phyloP scores from a whole-genome alignment of 1,140 invertebrate species.

The Drosophila orena region DNA sequence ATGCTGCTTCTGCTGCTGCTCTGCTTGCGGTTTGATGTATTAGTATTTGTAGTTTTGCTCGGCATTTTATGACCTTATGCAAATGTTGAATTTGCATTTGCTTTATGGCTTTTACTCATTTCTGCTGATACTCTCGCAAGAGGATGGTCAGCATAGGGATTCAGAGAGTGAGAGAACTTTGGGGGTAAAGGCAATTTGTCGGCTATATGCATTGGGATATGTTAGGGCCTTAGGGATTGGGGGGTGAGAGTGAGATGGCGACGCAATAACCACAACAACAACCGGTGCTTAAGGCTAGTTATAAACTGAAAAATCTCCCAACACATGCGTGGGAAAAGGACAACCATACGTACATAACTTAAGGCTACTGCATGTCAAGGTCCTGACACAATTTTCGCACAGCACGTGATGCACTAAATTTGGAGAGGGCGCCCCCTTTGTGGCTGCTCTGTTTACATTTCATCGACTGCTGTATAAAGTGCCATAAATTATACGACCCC shows the following conservation, averaged over 20 bases:
- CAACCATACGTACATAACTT: slow-evolving; percentile 54
- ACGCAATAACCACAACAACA: slow-evolving; percentile 54
- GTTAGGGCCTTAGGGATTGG: not conserved
- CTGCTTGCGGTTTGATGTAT: slow-evolving; percentile 19
- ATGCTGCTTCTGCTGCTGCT: slow-evolving; percentile 15
- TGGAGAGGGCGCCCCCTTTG: not conserved
- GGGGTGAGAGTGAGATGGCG: slow-evolving; percentile 5
- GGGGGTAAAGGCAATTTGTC: slow-evolving; percentile 26
- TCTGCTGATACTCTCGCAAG: slow-evolving; percentile 13
- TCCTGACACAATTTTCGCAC: slow-evolving; percentile 65
- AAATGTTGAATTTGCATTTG: slow-evolving; percentile 26
- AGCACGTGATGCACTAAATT: slow-evolving; percentile 51
- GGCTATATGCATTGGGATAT: slow-evolving; percentile 41
- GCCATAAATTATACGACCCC: slow-evolving; percentile 36
- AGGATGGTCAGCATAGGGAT: slow-evolving; percentile 1
- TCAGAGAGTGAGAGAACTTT: slow-evolving; percentile 13
- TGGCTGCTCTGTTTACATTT: slow-evolving; percentile 38
- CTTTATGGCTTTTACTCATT: slow-evolving; percentile 23
- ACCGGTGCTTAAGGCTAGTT: slow-evolving; percentile 58
- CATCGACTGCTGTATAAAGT: slow-evolving; percentile 43
- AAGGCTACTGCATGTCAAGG: slow-evolving; percentile 67
- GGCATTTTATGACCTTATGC: slow-evolving; percentile 29
- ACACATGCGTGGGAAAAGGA: slow-evolving; percentile 15
- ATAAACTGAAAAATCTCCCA: slow-evolving; percentile 10
- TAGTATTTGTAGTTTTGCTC: slow-evolving; percentile 12